Base-by-base conservation (phyloP, 2,888 invertebrate species). In the Apamea anceps region DNA sequence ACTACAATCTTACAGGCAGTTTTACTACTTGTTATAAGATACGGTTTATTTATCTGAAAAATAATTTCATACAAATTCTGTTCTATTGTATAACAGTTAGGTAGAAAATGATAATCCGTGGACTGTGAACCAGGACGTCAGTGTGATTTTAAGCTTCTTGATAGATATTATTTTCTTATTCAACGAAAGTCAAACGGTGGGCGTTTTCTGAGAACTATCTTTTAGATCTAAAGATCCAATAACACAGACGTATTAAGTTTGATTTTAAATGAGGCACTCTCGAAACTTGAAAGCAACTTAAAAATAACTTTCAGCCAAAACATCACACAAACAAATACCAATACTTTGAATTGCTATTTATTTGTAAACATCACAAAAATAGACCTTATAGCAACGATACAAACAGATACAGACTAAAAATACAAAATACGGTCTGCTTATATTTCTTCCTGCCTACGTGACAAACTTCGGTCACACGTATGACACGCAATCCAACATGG, bases 401-500 rank as follows among this genome's bases (percentile, higher is more conserved):
- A 32, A 54, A 21, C 7, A 42, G 7, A 21, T 65, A 37, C 63
- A 15, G 63, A 5, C 18, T n/a, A 60, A 51, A 81, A 65, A 78
- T 71, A 74, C 32, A 54, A 57, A 57, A 57, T 60, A 80, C 10
- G 1, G 5, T 32, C 42, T 32, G 18, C 70, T 70, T n/a, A 45
- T 63, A 78, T 80, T 60, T 60, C 57, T 80, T 25, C 28, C 42
- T 48, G 51, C n/a, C 28, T 37, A 73, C 85, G 67, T 82, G 82
- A 73, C 85, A 82, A 13, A 45, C 57, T 73, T 73, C 60, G 15
- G 63, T 73, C 60, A 54, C 85, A 73, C 80, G 68, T 74, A 37
- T 71, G 48, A 62, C 73, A 63, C 65, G 66, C 70, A 77, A 86
- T 86, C 25, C 37, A 82, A 82, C 48, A 68, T 66, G 77, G 74